Evolutionary conservation across 2,888 invertebrate genomes (phyloP), one percentile per base, ranked within the genome.

Genomic region (Oscheius sp.): DNA sequence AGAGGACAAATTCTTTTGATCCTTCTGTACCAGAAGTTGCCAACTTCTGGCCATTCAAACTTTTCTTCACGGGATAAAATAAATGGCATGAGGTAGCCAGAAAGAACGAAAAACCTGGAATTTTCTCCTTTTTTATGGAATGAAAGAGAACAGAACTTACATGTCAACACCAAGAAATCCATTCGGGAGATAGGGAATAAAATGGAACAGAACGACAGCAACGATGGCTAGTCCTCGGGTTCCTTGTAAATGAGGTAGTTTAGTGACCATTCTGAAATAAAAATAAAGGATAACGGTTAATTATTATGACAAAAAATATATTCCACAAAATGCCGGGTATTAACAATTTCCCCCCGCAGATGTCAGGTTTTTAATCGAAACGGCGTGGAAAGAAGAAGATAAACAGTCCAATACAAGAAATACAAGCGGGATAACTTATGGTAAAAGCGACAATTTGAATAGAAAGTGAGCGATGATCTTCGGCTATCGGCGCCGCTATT

Each of bases 11-110:
- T 64, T 6, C 64, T 45, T 27, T 46, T 64, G 23, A 46, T 25
- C 13, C 64, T 45, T 27, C 49, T 18, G 18, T 64, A 64, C 64
- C 64, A 64, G 27, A 64, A 64, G 21, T 64, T 27, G n/a, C n/a
- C 27, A 23, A 49, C 25, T 12, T 12, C 46, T 9, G 45, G 1
- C 41, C 61, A 64, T 2, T 6, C 45, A n/a, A 27, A 25, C 1
- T 9, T 46, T 13, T 25, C 18, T n/a, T 64, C 45, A 16, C 46
- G 45, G 12, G 64, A 46, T 27, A 64, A n/a, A 13, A 64, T 64
- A 16, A 25, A 45, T 1, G 27, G 16, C 64, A 64, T 64, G 3
- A 64, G 27, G 23, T 64, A 64, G 23, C 64, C 64, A 13, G 64
- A 64, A 7, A 64, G 2, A 7, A 64, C 64, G 23, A 64, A 64